A percentile compares a stretch with the other conserved stretches of the same genome.
Conservation (phyloP, 1,140 invertebrate species). For the Temnothorax curvispinosus region DNA sequence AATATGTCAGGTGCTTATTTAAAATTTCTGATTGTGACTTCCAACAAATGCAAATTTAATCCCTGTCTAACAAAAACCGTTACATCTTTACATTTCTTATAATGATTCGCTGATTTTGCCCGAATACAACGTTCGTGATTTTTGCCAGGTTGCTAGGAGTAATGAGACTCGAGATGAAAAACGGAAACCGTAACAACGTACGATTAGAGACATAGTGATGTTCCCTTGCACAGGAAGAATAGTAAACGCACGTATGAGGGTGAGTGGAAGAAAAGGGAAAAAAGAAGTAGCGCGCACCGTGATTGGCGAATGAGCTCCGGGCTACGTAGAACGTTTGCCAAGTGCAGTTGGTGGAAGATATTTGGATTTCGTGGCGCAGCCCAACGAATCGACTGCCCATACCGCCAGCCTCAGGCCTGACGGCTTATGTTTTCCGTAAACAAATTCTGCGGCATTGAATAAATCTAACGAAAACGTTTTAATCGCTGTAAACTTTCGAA, state of each 20-base stretch:
- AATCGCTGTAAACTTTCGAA: conserved; percentile 6
- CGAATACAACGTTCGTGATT: background rate
- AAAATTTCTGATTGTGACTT: background rate
- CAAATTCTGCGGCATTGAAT: conserved; percentile 23
- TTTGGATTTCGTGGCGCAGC: conserved; percentile 65
- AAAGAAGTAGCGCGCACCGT: conserved; percentile 20
- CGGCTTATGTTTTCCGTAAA: conserved; percentile 52
- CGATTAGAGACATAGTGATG: conserved; percentile 33
- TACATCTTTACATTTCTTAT: background rate
- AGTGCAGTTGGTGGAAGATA: conserved; percentile 55
- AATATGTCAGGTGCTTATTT: background rate
- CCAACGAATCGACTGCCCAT: conserved; percentile 45
- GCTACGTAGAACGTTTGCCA: conserved; percentile 57
- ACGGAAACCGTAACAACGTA: background rate
- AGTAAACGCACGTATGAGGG: conserved; percentile 12
- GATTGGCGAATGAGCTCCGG: conserved; percentile 64
- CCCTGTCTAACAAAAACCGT: background rate
- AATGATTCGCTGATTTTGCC: conserved; percentile 44
- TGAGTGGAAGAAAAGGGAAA: conserved; percentile 22
- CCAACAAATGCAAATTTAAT: background rate
- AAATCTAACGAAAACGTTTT: conserved; percentile 39
- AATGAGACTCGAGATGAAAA: conserved; percentile 12
- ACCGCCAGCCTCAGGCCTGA: conserved; percentile 43
- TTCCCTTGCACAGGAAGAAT: conserved; percentile 22
- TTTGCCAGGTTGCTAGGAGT: background rate